Percentiles rank a stretch among this genome's conserved stretches.
These are phyloP conservation scores for Chelonus insularis DNA, from an alignment of 1,140 invertebrate genomes.

Conservation along the genomic window DNA sequence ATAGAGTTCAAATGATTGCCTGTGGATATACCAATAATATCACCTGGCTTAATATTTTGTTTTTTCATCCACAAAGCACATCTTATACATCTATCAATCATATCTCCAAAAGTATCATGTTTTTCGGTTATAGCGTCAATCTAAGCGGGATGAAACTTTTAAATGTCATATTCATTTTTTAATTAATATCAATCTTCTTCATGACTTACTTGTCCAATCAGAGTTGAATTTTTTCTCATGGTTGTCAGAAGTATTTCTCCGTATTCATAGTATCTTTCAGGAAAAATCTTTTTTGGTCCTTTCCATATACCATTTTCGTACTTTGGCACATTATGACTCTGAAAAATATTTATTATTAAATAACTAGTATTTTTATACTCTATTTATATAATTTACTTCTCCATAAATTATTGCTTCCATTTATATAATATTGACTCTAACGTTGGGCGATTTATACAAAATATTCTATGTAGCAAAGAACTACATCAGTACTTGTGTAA, in stretches of 20 bases:
- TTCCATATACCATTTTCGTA: constrained; percentile 19
- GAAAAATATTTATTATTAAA: too few species aligned
- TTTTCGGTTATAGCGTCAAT: constrained; percentile 57
- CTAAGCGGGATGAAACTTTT: constrained; percentile 13
- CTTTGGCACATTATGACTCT: too few species aligned
- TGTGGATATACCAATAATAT: constrained; percentile 53
- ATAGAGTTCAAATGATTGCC: constrained; percentile 53
- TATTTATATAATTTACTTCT: too few species aligned
- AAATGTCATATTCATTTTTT: neutral
- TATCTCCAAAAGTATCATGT: constrained; percentile 50
- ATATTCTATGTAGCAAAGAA: too few species aligned
- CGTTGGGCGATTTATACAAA: too few species aligned
- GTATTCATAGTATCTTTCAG: neutral
- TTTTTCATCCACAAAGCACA: constrained; percentile 53
- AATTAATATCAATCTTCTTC: neutral
- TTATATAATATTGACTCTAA: too few species aligned
- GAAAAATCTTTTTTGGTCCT: neutral
- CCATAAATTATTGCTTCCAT: too few species aligned
- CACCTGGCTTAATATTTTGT: constrained; percentile 48
- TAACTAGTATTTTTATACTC: too few species aligned
- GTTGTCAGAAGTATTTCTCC: constrained; percentile 21
- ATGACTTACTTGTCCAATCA: constrained; percentile 18
- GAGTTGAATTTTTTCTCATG: constrained; percentile 25
- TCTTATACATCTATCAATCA: constrained; percentile 48
- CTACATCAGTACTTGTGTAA: too few species aligned